Evolutionary conservation across 2,888 invertebrate genomes (phyloP).

Genomic region (Morinoia aosen): DNA sequence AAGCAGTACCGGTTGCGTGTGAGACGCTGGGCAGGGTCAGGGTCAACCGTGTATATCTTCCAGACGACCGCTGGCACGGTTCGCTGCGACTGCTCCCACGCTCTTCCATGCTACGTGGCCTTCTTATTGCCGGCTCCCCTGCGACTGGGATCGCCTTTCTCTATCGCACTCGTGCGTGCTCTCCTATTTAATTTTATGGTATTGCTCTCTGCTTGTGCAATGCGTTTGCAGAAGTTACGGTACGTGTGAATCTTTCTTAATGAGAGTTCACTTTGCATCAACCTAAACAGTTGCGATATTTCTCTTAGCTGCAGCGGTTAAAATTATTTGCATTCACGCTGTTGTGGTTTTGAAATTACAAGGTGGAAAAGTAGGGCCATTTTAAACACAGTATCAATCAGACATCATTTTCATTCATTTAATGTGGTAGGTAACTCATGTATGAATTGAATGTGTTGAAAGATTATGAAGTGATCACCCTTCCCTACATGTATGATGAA

Average conservation of each 20-base stretch:
- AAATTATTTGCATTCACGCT: not conserved
- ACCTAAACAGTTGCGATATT: not conserved
- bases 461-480: too few relatives aligned
- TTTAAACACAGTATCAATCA: not conserved
- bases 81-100: constrained; percentile 12
- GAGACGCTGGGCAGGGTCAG: constrained; percentile 7
- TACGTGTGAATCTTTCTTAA: not conserved
- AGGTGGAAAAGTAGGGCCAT: not conserved
- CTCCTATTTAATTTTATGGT: not conserved
- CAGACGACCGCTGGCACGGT: not conserved
- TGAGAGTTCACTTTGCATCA: not conserved
- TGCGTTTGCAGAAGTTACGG: not conserved
- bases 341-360: not conserved
- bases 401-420: not conserved
- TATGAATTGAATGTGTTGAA: not conserved
- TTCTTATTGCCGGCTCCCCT: not conserved
- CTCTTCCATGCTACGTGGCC: not conserved
- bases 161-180: not conserved
- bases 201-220: constrained; percentile 29
- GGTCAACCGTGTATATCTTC: not conserved
- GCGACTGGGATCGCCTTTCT: not conserved
- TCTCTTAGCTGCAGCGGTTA: not conserved
- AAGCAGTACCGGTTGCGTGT: not conserved
- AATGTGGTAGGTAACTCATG: not conserved
- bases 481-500: too few relatives aligned